Evolutionary conservation across 2,888 invertebrate genomes (phyloP).

Genomic region (Antheraea assamensis): DNA sequence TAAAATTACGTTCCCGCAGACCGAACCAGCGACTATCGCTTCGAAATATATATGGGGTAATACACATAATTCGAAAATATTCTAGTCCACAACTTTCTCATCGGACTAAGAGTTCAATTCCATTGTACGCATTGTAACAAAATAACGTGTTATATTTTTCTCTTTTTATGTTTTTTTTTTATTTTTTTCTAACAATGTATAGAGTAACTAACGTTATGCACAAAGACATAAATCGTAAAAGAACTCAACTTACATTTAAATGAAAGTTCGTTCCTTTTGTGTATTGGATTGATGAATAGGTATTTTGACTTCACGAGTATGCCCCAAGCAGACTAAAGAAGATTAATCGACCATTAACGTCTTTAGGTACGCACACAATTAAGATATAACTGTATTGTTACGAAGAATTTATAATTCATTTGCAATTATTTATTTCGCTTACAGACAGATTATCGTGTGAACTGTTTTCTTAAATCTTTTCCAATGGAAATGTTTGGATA

Average conservation of each 20-base stretch:
- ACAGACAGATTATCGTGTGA: background rate
- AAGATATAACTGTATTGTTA: background rate
- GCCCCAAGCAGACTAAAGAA: conserved; percentile 11
- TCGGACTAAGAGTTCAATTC: background rate
- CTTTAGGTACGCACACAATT: background rate
- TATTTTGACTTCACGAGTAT: conserved; percentile 17
- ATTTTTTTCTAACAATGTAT: background rate
- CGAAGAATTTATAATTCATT: background rate
- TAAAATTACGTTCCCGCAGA: no score
- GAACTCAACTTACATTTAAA: background rate
- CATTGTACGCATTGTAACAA: background rate
- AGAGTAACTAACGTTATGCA: background rate
- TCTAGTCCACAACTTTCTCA: background rate
- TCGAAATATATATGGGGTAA: no score
- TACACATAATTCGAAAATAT: background rate
- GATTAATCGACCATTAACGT: conserved; percentile 17
- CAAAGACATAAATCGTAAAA: background rate
- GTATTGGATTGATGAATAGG: conserved; percentile 16
- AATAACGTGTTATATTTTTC: background rate
- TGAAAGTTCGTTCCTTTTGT: conserved; percentile 7
- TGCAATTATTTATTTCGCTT: background rate
- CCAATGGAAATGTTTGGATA: no score
- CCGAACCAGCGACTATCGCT: no score
- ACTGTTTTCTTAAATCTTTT: background rate
- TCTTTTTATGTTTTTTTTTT: background rate